phyloP scores from a whole-genome alignment of 2,888 invertebrate genomes.

The Melangyna quadrimaculata region DNA sequence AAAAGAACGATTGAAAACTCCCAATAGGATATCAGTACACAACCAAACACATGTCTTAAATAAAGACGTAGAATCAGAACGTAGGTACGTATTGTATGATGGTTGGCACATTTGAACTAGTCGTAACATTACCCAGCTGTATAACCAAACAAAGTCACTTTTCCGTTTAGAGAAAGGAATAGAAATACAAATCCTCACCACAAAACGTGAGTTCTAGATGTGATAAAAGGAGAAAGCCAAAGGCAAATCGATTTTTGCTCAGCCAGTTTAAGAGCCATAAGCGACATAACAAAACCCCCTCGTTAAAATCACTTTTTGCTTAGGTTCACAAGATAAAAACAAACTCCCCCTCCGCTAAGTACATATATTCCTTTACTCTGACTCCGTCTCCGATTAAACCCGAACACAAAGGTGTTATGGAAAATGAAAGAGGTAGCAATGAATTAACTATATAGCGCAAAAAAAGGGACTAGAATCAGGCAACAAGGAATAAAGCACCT shows the following conservation, averaged over 20 bases:
- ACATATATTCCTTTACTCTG: no score
- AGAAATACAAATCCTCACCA: conserved; percentile 8
- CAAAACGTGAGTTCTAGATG: conserved; percentile 2
- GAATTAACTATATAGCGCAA: conserved; percentile 2
- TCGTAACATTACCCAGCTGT: not conserved
- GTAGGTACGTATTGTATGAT: not conserved
- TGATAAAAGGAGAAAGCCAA: conserved; percentile 8
- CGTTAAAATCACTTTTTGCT: conserved; percentile 27
- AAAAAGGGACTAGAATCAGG: conserved; percentile 21
- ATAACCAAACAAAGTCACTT: not conserved
- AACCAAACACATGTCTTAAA: not conserved
- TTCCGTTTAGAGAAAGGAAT: not conserved
- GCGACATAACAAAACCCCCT: conserved; percentile 24
- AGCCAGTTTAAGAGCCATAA: conserved; percentile 30
- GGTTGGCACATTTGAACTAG: not conserved
- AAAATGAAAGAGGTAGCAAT: not conserved
- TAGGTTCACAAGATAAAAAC: not conserved
- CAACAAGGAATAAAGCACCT: not conserved
- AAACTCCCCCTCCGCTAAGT: no score
- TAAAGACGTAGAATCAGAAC: not conserved
- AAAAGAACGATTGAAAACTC: conserved; percentile 2
- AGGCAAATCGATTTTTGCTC: conserved; percentile 31
- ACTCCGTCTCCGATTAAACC: not conserved
- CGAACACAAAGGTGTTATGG: conserved; percentile 19
- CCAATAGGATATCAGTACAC: not conserved